Percentiles rank a stretch among this genome's conserved stretches.
Evolutionary conservation across 2,113 vertebrate species (phyloP).

Genomic region (Nannospalax galili): DNA sequence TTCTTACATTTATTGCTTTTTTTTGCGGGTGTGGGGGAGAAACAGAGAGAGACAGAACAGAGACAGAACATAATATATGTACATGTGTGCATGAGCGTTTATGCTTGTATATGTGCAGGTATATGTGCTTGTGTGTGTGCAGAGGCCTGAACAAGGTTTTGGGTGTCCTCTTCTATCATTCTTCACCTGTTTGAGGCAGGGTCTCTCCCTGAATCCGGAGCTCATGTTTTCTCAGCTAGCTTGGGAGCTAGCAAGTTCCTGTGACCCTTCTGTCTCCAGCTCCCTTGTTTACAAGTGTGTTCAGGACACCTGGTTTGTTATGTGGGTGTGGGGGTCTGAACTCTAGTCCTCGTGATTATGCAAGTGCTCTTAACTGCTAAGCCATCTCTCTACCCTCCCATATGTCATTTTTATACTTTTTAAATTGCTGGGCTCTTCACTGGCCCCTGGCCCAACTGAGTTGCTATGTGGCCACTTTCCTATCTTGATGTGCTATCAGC

Average conservation of each 20-base stretch:
- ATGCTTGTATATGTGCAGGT: no score
- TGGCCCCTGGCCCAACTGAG: rapidly evolving
- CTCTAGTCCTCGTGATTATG: neutral
- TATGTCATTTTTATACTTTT: neutral
- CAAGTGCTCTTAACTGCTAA: neutral
- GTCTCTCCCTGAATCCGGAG: neutral
- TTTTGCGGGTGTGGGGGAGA: neutral
- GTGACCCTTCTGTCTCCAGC: neutral
- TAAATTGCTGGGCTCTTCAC: neutral
- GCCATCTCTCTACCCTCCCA: neutral
- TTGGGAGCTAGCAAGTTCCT: neutral
- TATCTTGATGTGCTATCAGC: neutral
- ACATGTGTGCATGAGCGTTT: neutral
- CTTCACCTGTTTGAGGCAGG: neutral
- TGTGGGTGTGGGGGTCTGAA: neutral
- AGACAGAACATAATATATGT: no score
- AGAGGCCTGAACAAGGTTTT: neutral
- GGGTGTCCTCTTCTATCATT: neutral
- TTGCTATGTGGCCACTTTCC: rapidly evolving
- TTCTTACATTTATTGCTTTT: no score
- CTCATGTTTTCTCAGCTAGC: neutral
- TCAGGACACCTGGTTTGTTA: neutral
- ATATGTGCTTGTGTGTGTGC: neutral
- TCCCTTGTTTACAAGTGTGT: neutral
- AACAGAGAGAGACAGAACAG: no score